phyloP scores from a whole-genome alignment of 2,113 vertebrate species.

The Crotalus horridus region DNA sequence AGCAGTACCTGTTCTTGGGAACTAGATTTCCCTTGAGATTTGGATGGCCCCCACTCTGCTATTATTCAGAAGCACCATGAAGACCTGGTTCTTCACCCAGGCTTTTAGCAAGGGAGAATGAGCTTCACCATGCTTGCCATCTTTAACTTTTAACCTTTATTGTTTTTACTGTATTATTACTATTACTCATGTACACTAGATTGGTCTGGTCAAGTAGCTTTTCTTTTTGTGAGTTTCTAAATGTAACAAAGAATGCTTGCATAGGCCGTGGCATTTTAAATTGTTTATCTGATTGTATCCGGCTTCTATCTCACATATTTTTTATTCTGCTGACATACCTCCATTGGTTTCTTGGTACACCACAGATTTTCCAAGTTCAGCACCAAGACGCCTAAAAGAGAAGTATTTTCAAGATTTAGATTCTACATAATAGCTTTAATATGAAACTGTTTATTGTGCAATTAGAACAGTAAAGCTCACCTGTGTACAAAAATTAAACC shows the following conservation, averaged over 20 bases:
- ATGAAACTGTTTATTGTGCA: not conserved
- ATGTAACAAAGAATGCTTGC: not conserved
- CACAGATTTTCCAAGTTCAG: slow-evolving; percentile 93
- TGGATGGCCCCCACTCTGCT: not conserved
- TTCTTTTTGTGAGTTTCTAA: not conserved
- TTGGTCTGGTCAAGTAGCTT: not conserved
- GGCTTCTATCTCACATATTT: not conserved
- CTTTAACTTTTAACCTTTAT: not conserved
- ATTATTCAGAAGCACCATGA: not conserved
- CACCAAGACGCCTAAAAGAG: slow-evolving; percentile 83
- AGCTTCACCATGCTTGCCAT: not conserved
- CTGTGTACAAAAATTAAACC: not conserved
- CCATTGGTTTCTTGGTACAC: slow-evolving; percentile 96
- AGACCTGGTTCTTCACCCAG: not conserved
- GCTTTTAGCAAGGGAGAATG: not conserved
- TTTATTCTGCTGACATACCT: slow-evolving; percentile 71
- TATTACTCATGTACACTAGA: not conserved
- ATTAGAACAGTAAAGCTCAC: not conserved
- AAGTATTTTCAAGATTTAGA: not conserved
- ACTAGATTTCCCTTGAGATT: not conserved
- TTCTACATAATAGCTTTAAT: not conserved
- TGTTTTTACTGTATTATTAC: not conserved
- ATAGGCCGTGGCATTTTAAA: not conserved
- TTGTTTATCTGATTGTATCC: not conserved
- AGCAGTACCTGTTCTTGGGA: not conserved